Evolutionary conservation across 2,113 vertebrate species (phyloP), one percentile per base, ranked within the genome.

Genomic region (Gallinago paraguaiae): DNA sequence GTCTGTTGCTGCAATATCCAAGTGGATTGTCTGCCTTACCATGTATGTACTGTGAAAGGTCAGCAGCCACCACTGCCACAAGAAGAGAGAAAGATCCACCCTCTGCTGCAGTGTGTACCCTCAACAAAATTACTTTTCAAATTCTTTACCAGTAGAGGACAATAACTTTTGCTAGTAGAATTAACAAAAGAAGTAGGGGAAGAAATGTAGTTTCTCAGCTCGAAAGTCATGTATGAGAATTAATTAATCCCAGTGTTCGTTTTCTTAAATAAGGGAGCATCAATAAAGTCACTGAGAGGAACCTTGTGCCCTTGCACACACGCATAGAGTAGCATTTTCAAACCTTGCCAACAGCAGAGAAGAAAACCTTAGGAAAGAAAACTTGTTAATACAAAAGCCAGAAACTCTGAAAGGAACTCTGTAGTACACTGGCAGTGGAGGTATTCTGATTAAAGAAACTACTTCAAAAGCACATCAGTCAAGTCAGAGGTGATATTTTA

Each of bases 401-500:
- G 46, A 4, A 80, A 45, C 27, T 70, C 60, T 46, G 74, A 89
- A 63, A 35, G 24, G 41, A 88, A 12, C 9, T 68, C 57, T 13
- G 1, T 50, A 60, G 33, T 80, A 45, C 9, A 4, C 12, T 67
- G 68, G 28, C 22, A 90, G 48, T 25, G 9, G 41, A 87, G 23
- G 23, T 74, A 39, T 41, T 82, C 70, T 82, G 28, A 59, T 64
- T 79, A 46, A 77, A 71, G 41, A 91, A 87, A 87, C 31, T 90
- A 30, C 25, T 86, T 90, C 67, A 67, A 33, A 94, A 93, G 43
- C 23, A 77, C 37, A 53, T 87, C 50, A 9, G 2, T 79, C 82
- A 90, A 74, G 43, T 90, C 45, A 76, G 51, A 77, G 51, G 22
- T 63, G 59, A 43, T 92, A 92, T 81, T 86, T 86, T 83, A 94